These are phyloP conservation scores for Apistogramma diplotaenia DNA, from an alignment of 2,113 vertebrate genomes.

Conservation along the genomic window DNA sequence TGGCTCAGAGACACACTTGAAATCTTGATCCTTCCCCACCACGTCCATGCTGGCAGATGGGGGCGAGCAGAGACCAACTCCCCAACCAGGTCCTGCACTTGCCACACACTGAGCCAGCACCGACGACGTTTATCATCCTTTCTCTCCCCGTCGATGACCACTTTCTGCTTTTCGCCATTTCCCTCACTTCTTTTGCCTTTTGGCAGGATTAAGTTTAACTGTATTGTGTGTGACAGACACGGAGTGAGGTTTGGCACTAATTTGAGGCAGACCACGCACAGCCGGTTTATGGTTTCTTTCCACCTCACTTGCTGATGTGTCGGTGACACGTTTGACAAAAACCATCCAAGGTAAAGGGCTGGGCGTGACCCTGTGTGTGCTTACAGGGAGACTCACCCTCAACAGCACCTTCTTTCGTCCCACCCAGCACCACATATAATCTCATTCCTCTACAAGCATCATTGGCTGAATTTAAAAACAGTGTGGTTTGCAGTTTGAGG, in stretches of 20 bases:
- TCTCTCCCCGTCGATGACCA: slow-evolving; percentile 38
- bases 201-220: slow-evolving; percentile 69
- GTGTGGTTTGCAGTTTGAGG: slow-evolving; percentile 22
- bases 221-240: slow-evolving; percentile 70
- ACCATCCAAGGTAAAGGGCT: slow-evolving; percentile 42
- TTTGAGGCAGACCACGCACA: slow-evolving; percentile 65
- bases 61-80: slow-evolving; percentile 15
- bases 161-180: slow-evolving; percentile 1
- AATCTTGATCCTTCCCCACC: slow-evolving; percentile 52
- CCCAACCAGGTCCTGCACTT: slow-evolving; percentile 55
- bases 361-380: not conserved
- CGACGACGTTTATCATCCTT: slow-evolving; percentile 50
- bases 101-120: slow-evolving; percentile 66
- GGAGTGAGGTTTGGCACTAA: slow-evolving; percentile 66
- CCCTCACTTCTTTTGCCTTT: slow-evolving; percentile 26
- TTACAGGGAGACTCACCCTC: not conserved
- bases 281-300: slow-evolving; percentile 68
- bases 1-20: slow-evolving; percentile 35
- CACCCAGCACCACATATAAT: slow-evolving; percentile 1
- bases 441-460: not conserved
- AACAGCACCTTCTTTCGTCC: slow-evolving; percentile 12
- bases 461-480: slow-evolving; percentile 6
- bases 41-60: slow-evolving; percentile 42
- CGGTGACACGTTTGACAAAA: slow-evolving; percentile 69
- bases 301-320: slow-evolving; percentile 64